These are phyloP conservation scores for Benitochromis conjunctus DNA, from an alignment of 2,113 vertebrate species.

Conservation along the genomic window DNA sequence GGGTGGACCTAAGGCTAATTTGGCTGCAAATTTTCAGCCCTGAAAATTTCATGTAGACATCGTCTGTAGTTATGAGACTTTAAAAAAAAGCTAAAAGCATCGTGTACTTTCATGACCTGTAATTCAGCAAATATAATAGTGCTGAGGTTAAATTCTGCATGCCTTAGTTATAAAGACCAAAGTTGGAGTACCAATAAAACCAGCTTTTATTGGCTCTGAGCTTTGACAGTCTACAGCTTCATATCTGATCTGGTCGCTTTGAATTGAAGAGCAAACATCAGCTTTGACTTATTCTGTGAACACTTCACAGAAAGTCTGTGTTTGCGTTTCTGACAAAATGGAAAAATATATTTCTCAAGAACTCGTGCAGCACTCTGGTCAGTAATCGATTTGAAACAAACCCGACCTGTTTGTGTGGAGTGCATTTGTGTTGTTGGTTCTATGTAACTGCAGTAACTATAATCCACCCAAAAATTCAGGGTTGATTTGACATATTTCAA, in stretches of 20 bases:
- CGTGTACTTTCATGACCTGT: neutral
- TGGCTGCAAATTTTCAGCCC: neutral
- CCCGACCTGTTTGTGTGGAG: neutral
- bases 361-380: fast-evolving
- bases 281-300: neutral
- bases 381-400: neutral
- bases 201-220: neutral
- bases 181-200: neutral
- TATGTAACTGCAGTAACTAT: fast-evolving
- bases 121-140: fast-evolving
- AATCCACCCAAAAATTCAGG: neutral
- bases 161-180: fast-evolving
- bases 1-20: neutral
- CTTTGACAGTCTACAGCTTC: neutral
- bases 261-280: neutral
- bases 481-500: fast-evolving
- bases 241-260: neutral
- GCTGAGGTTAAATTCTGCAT: neutral
- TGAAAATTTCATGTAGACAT: neutral
- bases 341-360: neutral
- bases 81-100: neutral
- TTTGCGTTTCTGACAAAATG: fast-evolving
- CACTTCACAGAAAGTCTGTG: neutral
- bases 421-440: neutral
- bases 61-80: fast-evolving